A percentile compares a stretch with the other conserved stretches of the same genome.
phyloP scores from a whole-genome alignment of 2,113 vertebrate genomes.

The Brachyistius frenatus region DNA sequence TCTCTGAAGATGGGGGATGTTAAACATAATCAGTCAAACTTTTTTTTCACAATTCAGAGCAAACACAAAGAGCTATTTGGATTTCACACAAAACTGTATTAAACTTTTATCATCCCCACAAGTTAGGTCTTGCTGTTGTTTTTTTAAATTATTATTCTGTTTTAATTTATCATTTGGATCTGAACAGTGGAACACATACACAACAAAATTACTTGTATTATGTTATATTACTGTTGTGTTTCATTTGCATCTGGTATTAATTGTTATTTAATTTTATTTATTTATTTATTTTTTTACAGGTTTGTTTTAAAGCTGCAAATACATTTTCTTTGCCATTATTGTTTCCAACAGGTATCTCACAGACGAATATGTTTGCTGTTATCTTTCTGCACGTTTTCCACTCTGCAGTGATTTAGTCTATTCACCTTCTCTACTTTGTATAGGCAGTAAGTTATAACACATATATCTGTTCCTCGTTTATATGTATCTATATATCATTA shows the following conservation, averaged over 20 bases:
- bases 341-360: no score
- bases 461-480: no score
- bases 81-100: conserved; percentile 5
- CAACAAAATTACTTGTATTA: not conserved
- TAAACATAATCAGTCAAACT: conserved; percentile 1
- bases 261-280: not conserved
- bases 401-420: not conserved
- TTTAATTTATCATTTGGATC: conserved; percentile 16
- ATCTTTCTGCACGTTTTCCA: not conserved
- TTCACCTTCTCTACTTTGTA: no score
- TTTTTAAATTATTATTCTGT: conserved; percentile 13
- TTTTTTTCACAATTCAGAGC: conserved; percentile 1
- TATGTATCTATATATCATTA: not conserved
- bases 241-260: conserved; percentile 15
- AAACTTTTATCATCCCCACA: conserved; percentile 21
- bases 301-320: no score
- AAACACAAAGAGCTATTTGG: conserved; percentile 11
- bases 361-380: not conserved
- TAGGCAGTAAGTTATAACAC: no score
- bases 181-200: conserved; percentile 12
- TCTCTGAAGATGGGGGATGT: not conserved
- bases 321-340: no score
- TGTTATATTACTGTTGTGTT: not conserved
- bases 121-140: conserved; percentile 20
- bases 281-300: no score